Base-by-base conservation (phyloP, 2,113 vertebrate species). In the Tringa solitaria region DNA sequence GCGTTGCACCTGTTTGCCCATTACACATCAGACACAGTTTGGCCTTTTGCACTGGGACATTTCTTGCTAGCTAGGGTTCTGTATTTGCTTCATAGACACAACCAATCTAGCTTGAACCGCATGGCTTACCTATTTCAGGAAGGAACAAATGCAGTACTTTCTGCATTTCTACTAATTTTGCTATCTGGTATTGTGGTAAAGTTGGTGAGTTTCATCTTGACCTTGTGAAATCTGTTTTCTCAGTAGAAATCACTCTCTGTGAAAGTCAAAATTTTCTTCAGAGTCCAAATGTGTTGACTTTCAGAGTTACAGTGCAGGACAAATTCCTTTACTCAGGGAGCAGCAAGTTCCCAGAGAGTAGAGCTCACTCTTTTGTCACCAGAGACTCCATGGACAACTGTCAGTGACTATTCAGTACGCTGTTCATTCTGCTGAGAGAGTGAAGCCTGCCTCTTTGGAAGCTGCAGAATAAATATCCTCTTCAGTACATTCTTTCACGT, bases 401-500 rank as follows among this genome's bases (percentile, higher is more conserved):
- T 81, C 68, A 61, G n/a, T 54, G 65, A 85, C 61, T 75, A 19
- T 75, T 78, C 53, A 63, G 45, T 28, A 32, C 2, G 0, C 68
- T 81, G 27, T 72, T 93, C 23, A 2, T 77, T 94, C 64, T 85
- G 51, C 85, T 94, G 76, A 90, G 63, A 69, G 32, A 70, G 41
- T 37, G 48, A 84, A 56, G 79, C 72, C 63, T 88, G 83, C 64
- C 48, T 87, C 73, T 80, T 76, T 94, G 85, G 78, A 90, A 89
- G 73, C 69, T 76, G 65, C 61, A 82, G 57, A 94, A 92, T 93
- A 93, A 96, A 89, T 93, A 95, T 45, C 64, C 83, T 90, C 83
- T 90, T 94, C 92, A 89, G 77, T 95, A 89, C 57, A 41, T 78
- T 92, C 85, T 94, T 94, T 84, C 90, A 95, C 86, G 50, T 88